A percentile compares a stretch with the other conserved stretches of the same genome.
Conservation (phyloP, 1,140 invertebrate species). For the Drosophila auraria region DNA sequence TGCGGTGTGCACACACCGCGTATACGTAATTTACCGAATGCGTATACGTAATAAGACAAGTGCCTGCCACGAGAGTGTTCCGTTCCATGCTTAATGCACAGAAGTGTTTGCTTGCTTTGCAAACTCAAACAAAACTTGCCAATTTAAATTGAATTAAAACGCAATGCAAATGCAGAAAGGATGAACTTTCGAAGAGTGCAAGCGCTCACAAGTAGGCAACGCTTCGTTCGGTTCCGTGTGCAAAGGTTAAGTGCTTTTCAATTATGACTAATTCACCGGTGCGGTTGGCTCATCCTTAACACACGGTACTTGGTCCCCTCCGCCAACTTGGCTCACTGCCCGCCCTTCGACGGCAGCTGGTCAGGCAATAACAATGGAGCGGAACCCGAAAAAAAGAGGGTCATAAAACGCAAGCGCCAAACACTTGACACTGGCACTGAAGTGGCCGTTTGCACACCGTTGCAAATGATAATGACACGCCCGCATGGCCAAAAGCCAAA, state of each 20-base stretch:
- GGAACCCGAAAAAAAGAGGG: slow-evolving; percentile 19
- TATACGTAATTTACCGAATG: slow-evolving; percentile 14
- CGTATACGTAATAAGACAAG: slow-evolving; percentile 51
- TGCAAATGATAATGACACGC: slow-evolving; percentile 65
- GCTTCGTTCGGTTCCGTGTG: slow-evolving; percentile 13
- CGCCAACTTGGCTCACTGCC: slow-evolving; percentile 59
- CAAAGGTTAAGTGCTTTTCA: slow-evolving; percentile 63
- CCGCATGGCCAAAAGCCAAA: slow-evolving; percentile 66
- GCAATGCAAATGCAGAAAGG: slow-evolving; percentile 38
- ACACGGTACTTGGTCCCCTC: background rate
- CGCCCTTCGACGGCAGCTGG: slow-evolving; percentile 40
- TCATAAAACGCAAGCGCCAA: slow-evolving; percentile 68
- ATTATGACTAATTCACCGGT: slow-evolving; percentile 73
- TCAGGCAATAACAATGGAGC: slow-evolving; percentile 28
- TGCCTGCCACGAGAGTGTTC: slow-evolving; percentile 18
- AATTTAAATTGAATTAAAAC: slow-evolving; percentile 49
- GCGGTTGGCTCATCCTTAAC: slow-evolving; percentile 26
- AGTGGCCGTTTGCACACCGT: slow-evolving; percentile 76
- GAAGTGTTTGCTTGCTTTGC: slow-evolving; percentile 16
- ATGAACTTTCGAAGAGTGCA: slow-evolving; percentile 21
- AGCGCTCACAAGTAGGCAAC: slow-evolving; percentile 51
- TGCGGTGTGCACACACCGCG: slow-evolving; percentile 5
- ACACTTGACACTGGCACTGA: slow-evolving; percentile 71
- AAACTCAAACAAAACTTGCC: slow-evolving; percentile 51
- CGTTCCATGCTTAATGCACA: slow-evolving; percentile 38